These are phyloP conservation scores for Platycheirus rosarum DNA, from an alignment of 2,888 invertebrate genomes.

Conservation along the genomic window DNA sequence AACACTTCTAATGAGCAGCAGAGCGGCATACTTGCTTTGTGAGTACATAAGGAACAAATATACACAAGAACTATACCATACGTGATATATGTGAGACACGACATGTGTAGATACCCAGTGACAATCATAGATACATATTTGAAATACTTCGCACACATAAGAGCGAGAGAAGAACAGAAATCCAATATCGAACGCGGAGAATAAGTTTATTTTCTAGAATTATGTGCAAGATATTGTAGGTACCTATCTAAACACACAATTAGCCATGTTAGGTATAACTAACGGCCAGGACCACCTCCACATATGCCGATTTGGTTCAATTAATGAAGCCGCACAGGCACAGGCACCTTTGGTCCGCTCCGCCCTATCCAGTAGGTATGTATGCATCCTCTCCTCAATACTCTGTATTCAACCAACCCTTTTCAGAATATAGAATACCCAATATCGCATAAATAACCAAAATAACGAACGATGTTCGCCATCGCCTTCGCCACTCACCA, in stretches of 20 bases:
- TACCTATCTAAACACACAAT: constrained; percentile 61
- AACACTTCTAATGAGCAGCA: constrained; percentile 74
- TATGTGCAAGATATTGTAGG: constrained; percentile 38
- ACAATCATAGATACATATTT: constrained; percentile 35
- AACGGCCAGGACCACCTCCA: constrained; percentile 59
- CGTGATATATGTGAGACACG: constrained; percentile 17
- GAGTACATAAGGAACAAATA: constrained; percentile 58
- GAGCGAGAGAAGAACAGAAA: constrained; percentile 53
- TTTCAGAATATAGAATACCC: constrained; percentile 59
- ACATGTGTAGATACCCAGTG: constrained; percentile 42
- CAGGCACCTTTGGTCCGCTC: constrained; percentile 73
- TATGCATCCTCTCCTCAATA: too few species aligned
- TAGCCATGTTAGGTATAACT: constrained; percentile 66
- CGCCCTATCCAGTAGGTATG: constrained; percentile 55
- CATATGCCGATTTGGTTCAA: constrained; percentile 73
- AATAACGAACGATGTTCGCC: constrained; percentile 72
- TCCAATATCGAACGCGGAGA: constrained; percentile 62
- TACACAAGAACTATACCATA: constrained; percentile 34
- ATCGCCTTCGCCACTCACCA: constrained; percentile 65
- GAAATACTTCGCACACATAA: constrained; percentile 16
- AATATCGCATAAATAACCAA: constrained; percentile 73
- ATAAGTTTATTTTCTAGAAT: constrained; percentile 63
- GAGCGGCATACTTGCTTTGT: constrained; percentile 71
- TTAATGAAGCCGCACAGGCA: too few species aligned
- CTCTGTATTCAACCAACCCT: constrained; percentile 60